Evolutionary conservation across 2,797 vertebrate genomes (phyloP), one percentile per base, ranked within the genome.

Genomic region (Halcyon leucocephala): DNA sequence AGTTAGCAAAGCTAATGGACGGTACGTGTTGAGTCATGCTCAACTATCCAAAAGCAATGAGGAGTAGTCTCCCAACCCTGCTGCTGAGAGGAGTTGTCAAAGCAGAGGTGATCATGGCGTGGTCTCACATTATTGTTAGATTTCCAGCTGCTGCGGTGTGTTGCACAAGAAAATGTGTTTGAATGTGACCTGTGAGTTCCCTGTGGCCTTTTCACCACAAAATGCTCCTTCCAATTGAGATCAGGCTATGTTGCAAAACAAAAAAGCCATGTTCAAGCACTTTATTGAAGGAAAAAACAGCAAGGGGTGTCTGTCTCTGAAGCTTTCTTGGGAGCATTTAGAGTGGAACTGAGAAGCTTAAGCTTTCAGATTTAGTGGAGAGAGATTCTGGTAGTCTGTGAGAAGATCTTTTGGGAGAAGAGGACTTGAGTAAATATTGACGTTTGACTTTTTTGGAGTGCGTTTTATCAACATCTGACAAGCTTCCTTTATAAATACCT

Each of bases 401-500:
- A 55, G 28, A 67, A 61, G 24, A 86, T n/a, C 10, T 74, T 74
- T 70, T 39, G 55, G 51, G 49, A 83, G 35, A 70, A 82, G 24
- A 64, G 17, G 15, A 85, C 12, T 35, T 86, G 24, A 51, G 24
- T 80, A 70, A 89, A 66, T 85, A 74, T 14, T 87, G 76, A 66
- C 33, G 0, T 86, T 66, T 77, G 24, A 85, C 41, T 79, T 29
- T 82, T 29, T 14, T 14, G 35, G 13, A 5, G 13, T 58, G 39
- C 54, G 33, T 89, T 94, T 89, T 77, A 52, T 35, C 41, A 82
- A 61, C 33, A 83, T 83, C 65, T 76, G 19, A 88, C 54, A 77
- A 86, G 10, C 54, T 93, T 92, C 9, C 31, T 85, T 93, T 90
- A 84, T 92, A 94, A 95, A 78, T 85, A 89, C 9, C 15, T 46